phyloP scores from a whole-genome alignment of 1,140 invertebrate genomes.

The Theocolax elegans region DNA sequence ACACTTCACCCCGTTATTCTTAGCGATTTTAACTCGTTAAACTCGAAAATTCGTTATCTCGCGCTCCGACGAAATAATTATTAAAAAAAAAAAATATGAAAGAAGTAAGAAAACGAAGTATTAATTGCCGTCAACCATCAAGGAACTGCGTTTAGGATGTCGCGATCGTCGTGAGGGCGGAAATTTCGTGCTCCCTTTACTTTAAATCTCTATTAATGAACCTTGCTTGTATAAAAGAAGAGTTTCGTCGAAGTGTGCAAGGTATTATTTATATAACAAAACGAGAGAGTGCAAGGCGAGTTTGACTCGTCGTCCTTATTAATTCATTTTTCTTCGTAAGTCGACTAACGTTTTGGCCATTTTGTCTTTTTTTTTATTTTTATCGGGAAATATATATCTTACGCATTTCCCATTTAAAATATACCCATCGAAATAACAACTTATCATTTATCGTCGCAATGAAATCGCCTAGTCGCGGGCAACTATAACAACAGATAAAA shows the following conservation, averaged over 20 bases:
- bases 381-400: conserved; percentile 25
- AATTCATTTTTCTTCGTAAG: conserved; percentile 28
- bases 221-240: conserved; percentile 21
- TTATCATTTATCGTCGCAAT: conserved; percentile 43
- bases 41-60: background rate
- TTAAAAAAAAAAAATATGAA: background rate
- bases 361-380: conserved; percentile 24
- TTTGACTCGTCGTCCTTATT: conserved; percentile 34
- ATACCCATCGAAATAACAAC: conserved; percentile 42
- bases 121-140: background rate
- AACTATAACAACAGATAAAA: conserved; percentile 54
- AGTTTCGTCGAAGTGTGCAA: conserved; percentile 38
- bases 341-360: conserved; percentile 40
- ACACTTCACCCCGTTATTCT: too few species aligned
- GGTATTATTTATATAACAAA: conserved; percentile 40
- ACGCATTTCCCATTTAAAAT: conserved; percentile 31
- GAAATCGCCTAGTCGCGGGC: conserved; percentile 41
- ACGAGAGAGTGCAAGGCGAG: conserved; percentile 31
- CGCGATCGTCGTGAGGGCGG: conserved; percentile 16
- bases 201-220: background rate
- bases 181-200: background rate
- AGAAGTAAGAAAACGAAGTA: too few species aligned
- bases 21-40: background rate
- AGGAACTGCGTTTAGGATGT: background rate
- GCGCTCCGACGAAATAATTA: background rate